Conservation (phyloP, 2,888 invertebrate genomes). For the Mythimna impura region DNA sequence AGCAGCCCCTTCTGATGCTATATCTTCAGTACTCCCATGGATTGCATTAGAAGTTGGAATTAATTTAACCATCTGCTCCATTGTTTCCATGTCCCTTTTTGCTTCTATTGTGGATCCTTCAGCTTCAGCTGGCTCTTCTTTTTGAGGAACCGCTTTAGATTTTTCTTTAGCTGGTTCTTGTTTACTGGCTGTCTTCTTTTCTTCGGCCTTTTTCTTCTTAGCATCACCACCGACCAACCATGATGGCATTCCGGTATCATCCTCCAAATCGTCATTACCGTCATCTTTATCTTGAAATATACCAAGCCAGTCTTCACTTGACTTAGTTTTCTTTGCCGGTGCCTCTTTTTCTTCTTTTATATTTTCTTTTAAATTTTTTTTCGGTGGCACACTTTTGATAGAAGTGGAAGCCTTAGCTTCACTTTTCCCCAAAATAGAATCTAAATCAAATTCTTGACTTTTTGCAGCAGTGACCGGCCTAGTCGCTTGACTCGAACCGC, state of each 20-base stretch:
- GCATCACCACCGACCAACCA: slow-evolving; percentile 80
- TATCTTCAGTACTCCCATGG: slow-evolving; percentile 79
- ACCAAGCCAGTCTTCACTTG: slow-evolving; percentile 86
- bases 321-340: slow-evolving; percentile 73
- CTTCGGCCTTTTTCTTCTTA: slow-evolving; percentile 77
- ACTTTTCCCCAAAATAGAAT: slow-evolving; percentile 78
- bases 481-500: slow-evolving; percentile 64
- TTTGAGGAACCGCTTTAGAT: slow-evolving; percentile 49
- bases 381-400: slow-evolving; percentile 69
- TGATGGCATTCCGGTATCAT: slow-evolving; percentile 81
- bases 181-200: slow-evolving; percentile 63
- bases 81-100: slow-evolving; percentile 38
- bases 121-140: slow-evolving; percentile 57
- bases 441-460: slow-evolving; percentile 82
- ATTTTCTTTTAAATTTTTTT: slow-evolving; percentile 66
- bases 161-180: slow-evolving; percentile 60
- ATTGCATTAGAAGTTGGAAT: slow-evolving; percentile 58
- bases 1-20: slow-evolving; percentile 89
- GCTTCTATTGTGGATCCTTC: slow-evolving; percentile 46
- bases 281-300: slow-evolving; percentile 83
- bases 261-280: slow-evolving; percentile 69
- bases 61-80: slow-evolving; percentile 43
- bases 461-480: slow-evolving; percentile 74
- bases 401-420: slow-evolving; percentile 72
- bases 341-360: slow-evolving; percentile 72